Conservation (phyloP, 2,113 vertebrate genomes). For the Xenus cinereus region DNA sequence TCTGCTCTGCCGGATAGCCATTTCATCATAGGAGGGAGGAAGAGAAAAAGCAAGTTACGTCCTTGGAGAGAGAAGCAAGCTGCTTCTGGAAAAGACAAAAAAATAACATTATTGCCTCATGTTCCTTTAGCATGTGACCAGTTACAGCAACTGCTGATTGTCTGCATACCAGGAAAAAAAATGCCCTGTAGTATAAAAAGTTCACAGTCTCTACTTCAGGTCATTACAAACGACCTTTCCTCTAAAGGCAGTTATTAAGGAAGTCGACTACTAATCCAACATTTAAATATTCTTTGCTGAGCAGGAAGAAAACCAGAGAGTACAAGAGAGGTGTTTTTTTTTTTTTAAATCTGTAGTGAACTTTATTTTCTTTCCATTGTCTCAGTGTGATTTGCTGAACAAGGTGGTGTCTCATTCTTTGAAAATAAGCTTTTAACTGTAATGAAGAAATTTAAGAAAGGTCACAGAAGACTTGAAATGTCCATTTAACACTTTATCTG, state of each 20-base stretch:
- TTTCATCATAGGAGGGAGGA: not conserved
- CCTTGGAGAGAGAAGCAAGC: slow-evolving; percentile 7
- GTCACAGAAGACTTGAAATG: not conserved
- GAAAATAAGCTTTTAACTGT: not conserved
- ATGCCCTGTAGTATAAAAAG: slow-evolving; percentile 13
- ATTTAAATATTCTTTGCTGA: slow-evolving; percentile 6
- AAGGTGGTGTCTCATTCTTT: not conserved
- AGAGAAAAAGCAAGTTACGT: not conserved
- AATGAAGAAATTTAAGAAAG: not conserved
- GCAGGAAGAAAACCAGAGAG: not conserved
- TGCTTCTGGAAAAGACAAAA: slow-evolving; percentile 17
- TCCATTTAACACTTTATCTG: not conserved
- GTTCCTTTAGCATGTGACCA: slow-evolving; percentile 46
- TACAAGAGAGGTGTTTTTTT: not conserved
- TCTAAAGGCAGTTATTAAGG: not conserved
- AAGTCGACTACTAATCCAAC: not conserved
- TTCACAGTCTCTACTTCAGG: slow-evolving; percentile 36
- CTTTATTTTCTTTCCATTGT: not conserved
- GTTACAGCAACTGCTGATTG: slow-evolving; percentile 48
- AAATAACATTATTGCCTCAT: slow-evolving; percentile 48
- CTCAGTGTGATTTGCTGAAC: not conserved
- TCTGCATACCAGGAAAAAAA: slow-evolving; percentile 49
- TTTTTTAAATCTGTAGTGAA: not conserved
- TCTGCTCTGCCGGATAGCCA: not conserved
- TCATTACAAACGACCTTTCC: slow-evolving; percentile 31